phyloP scores from a whole-genome alignment of 2,797 vertebrate species.

The Girardinus metallicus region DNA sequence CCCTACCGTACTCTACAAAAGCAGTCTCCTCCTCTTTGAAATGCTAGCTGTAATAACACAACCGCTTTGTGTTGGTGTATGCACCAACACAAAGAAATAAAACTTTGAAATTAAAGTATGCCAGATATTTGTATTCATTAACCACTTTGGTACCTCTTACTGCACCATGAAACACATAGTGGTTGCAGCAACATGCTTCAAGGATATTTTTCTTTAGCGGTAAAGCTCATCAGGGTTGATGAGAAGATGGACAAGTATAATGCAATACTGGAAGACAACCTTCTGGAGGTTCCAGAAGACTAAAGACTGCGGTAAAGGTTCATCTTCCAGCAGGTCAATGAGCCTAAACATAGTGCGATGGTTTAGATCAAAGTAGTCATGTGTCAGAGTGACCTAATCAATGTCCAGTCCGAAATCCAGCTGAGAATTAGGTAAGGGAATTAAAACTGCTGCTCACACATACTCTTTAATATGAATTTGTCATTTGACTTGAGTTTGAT shows the following conservation, averaged over 20 bases:
- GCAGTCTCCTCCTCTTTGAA: background rate
- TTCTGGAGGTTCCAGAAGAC: background rate
- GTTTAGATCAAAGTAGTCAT: background rate
- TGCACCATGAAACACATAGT: background rate
- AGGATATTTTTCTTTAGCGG: background rate
- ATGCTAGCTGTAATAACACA: background rate
- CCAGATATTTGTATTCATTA: background rate
- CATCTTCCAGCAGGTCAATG: background rate
- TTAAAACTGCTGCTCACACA: background rate
- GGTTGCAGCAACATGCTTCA: background rate
- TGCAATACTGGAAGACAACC: background rate
- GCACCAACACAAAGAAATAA: background rate
- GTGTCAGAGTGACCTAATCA: background rate
- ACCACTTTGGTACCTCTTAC: background rate
- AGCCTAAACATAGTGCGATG: background rate
- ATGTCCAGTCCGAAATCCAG: background rate
- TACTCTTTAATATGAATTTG: background rate
- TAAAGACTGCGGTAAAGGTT: background rate
- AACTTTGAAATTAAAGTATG: background rate
- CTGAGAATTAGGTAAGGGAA: background rate
- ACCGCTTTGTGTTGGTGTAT: background rate
- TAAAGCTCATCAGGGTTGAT: background rate
- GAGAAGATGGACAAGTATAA: background rate
- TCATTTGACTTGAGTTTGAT: background rate
- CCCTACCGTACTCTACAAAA: background rate